Conservation (phyloP, 2,797 vertebrate genomes). For the Discoglossus pictus region DNA sequence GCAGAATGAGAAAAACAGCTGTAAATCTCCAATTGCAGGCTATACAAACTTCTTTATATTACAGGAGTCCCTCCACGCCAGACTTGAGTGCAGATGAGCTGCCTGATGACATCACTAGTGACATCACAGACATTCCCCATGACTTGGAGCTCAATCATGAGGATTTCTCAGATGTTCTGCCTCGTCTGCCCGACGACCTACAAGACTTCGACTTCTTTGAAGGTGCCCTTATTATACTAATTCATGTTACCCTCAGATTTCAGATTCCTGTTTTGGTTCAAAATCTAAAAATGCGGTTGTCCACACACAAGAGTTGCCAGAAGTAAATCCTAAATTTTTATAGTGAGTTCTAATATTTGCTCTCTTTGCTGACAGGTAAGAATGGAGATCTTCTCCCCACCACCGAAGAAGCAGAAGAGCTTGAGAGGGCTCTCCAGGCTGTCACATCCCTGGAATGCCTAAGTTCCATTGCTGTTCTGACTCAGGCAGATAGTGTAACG, state of each 20-base stretch:
- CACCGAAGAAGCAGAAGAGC: constrained; percentile 96
- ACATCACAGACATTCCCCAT: constrained; percentile 98
- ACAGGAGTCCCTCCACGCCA: constrained; percentile 92
- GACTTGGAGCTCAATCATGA: constrained; percentile 98
- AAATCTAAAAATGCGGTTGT: too few relatives aligned
- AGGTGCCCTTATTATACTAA: constrained; percentile 74
- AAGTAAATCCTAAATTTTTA: too few relatives aligned
- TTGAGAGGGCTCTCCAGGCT: constrained; percentile 95
- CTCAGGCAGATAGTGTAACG: constrained; percentile 83
- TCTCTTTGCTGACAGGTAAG: constrained; percentile 77
- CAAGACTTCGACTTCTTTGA: constrained; percentile 99
- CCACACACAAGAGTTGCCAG: too few relatives aligned
- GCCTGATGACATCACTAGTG: constrained; percentile 97
- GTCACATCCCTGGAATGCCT: constrained; percentile 97
- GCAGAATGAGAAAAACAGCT: too few relatives aligned
- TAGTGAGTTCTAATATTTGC: neutral
- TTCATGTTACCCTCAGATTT: too few relatives aligned
- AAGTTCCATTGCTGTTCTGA: constrained; percentile 91
- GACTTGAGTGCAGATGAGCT: constrained; percentile 96
- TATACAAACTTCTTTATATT: constrained; percentile 41
- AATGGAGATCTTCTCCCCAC: constrained; percentile 96
- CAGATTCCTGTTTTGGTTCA: too few relatives aligned
- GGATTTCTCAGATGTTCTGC: constrained; percentile 96
- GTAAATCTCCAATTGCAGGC: too few relatives aligned
- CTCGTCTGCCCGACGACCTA: constrained; percentile 92